Conservation (phyloP, 2,888 invertebrate genomes). For the Troilus luridus region DNA sequence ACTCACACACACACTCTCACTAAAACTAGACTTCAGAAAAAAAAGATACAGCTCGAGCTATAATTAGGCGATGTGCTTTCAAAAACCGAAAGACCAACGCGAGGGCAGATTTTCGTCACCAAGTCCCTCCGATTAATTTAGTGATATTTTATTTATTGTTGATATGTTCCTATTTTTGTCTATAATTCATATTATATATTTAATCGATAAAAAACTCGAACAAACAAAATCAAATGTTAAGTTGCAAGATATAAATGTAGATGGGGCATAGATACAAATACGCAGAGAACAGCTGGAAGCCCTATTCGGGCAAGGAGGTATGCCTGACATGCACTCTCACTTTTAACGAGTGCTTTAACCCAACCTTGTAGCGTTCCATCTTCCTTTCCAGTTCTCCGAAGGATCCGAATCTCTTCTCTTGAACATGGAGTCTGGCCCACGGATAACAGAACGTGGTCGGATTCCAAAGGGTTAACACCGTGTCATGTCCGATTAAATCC, state of each 20-base stretch:
- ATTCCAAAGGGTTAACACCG: neutral
- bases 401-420: neutral
- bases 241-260: neutral
- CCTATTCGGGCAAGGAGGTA: neutral
- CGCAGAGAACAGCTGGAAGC: neutral
- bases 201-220: too few species aligned
- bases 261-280: neutral
- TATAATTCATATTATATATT: too few species aligned
- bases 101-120: too few species aligned
- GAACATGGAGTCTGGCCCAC: neutral
- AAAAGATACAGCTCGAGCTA: too few species aligned
- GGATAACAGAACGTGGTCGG: neutral
- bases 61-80: too few species aligned
- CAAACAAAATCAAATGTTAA: neutral
- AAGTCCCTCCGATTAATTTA: too few species aligned
- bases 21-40: too few species aligned
- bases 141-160: too few species aligned
- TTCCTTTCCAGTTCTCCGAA: neutral
- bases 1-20: too few species aligned
- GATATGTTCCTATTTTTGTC: too few species aligned
- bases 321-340: slow-evolving; percentile 39
- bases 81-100: too few species aligned
- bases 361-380: slow-evolving; percentile 7
- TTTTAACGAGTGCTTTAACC: slow-evolving; percentile 44
- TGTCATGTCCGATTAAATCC: neutral